Conservation (phyloP, 2,113 vertebrate genomes). For the Hippocampus mohnikei region DNA sequence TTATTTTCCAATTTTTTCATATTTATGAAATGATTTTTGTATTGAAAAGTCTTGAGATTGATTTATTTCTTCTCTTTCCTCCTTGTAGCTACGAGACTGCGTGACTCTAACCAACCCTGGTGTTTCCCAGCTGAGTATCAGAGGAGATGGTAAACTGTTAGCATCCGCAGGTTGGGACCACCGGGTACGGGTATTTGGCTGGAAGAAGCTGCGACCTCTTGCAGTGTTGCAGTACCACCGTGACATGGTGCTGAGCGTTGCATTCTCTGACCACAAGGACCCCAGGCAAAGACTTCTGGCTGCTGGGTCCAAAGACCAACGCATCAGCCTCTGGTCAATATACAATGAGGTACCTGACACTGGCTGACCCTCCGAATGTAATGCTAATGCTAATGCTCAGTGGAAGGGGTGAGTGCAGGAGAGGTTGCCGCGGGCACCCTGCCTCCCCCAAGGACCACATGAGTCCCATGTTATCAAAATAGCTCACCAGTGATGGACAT, state of each 20-base stretch:
- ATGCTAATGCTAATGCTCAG: background rate
- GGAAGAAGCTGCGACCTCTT: conserved; percentile 85
- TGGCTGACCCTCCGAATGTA: conserved; percentile 20
- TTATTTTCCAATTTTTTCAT: background rate
- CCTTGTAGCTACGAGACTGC: conserved; percentile 71
- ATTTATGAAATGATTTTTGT: background rate
- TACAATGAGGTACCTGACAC: conserved; percentile 65
- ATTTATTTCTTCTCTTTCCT: background rate
- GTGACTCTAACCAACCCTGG: conserved; percentile 84
- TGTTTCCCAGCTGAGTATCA: conserved; percentile 80
- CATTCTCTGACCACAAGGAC: conserved; percentile 79
- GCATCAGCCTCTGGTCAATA: conserved; percentile 91
- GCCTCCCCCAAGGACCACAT: background rate
- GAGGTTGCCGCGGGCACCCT: background rate
- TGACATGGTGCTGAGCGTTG: conserved; percentile 77
- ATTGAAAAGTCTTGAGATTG: background rate
- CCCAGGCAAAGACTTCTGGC: conserved; percentile 78
- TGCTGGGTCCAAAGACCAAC: conserved; percentile 87
- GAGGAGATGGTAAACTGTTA: conserved; percentile 82
- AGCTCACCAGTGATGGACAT: background rate
- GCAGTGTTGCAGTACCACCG: conserved; percentile 88
- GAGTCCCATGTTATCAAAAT: background rate
- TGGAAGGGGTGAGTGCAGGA: background rate
- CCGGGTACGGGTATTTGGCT: conserved; percentile 84
- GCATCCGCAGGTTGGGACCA: conserved; percentile 91